Conservation (phyloP, 2,888 invertebrate species). For the Coronaproctus castanopsis region DNA sequence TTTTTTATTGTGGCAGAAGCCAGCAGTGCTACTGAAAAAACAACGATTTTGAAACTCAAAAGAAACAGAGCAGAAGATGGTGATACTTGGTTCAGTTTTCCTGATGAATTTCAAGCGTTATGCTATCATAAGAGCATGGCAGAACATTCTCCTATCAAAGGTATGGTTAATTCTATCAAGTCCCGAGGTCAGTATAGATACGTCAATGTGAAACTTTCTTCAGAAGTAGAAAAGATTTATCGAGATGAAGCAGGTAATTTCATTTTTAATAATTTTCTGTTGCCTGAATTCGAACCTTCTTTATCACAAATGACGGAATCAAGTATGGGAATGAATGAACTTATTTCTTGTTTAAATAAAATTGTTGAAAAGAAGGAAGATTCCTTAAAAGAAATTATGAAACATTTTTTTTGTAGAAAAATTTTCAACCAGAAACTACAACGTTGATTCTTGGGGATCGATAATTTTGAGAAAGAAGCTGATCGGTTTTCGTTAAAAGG, state of each 20-base stretch:
- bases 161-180: slow-evolving; percentile 7
- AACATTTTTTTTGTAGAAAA: too few species aligned
- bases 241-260: slow-evolving; percentile 11
- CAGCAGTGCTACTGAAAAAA: slow-evolving; percentile 10
- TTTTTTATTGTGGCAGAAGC: too few species aligned
- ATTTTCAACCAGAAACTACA: too few species aligned
- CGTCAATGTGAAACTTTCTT: slow-evolving; percentile 7
- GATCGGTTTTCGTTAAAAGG: slow-evolving; percentile 2
- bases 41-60: slow-evolving; percentile 11
- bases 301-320: background rate
- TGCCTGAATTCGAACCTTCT: slow-evolving; percentile 4
- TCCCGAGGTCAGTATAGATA: slow-evolving; percentile 11
- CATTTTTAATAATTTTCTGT: slow-evolving; percentile 7
- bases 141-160: slow-evolving; percentile 2
- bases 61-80: slow-evolving; percentile 6
- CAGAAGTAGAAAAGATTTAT: slow-evolving; percentile 8
- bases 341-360: slow-evolving; percentile 7
- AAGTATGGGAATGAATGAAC: slow-evolving; percentile 6
- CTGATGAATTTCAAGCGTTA: slow-evolving; percentile 5
- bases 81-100: slow-evolving; percentile 11
- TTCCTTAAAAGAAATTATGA: too few species aligned
- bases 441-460: too few species aligned
- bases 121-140: slow-evolving; percentile 7
- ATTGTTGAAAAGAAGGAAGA: slow-evolving; percentile 1
- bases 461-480: too few species aligned